Evolutionary conservation across 2,797 vertebrate genomes (phyloP), one percentile per base, ranked within the genome.

Genomic region (Hippopotamyrus pictus): DNA sequence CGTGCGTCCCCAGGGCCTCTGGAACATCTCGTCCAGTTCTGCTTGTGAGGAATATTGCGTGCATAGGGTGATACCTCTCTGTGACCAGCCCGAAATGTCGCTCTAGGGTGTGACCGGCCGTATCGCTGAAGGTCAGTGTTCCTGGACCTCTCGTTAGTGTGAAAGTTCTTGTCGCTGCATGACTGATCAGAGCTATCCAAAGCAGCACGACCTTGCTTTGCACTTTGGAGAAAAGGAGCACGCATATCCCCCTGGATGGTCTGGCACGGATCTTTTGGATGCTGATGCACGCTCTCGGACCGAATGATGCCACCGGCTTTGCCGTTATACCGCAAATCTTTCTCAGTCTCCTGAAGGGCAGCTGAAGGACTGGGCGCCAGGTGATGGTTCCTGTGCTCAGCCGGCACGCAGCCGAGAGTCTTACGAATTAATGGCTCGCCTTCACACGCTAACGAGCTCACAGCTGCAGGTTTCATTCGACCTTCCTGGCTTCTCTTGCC

Each of bases 401-500:
- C 95, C 7, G 95, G 94, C 65, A 94, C 93, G 46, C 95, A 92
- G 88, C 94, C 95, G 89, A 96, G 96, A 86, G 91, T 91, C 57
- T 95, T 95, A 90, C 94, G 95, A 90, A 94, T 94, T 90, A 95
- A 90, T 44, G 94, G 93, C 46, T 90, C 87, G 29, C 93, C 94
- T 8, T 96, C 95, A 89, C 96, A 95, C 12, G 95, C 91, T 0
- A 95, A 94, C 83, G 94, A 93, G 89, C 95, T 94, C 83, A 91
- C 94, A 93, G 94, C 91, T 48, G 94, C 93, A 90, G 95, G 95
- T 89, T 95, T 94, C 4, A 96, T 95, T 22, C 95, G 95, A 4
- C 93, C 62, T 50, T 94, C 94, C 0, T 94, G 93, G 90, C 95
- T 96, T 91, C 95, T 96, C 92, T 95, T 96, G 82, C 95, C 92